A percentile compares a stretch with the other conserved stretches of the same genome.
phyloP scores from a whole-genome alignment of 2,888 invertebrate genomes.

The Lycia hirtaria region DNA sequence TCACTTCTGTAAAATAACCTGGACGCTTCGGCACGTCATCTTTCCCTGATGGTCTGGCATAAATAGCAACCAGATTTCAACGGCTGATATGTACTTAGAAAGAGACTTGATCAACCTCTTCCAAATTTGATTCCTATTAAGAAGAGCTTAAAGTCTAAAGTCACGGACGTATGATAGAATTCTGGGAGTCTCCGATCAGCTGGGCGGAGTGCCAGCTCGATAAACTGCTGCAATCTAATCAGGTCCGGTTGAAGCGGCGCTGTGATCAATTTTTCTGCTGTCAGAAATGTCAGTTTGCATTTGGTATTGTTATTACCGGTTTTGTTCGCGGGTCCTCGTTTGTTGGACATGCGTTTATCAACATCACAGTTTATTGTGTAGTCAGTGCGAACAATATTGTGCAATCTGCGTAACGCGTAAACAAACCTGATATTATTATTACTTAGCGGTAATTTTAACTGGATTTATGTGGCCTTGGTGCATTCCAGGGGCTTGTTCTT shows the following conservation, averaged over 20 bases:
- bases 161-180: background rate
- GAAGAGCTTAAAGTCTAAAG: background rate
- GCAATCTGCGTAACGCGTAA: conserved; percentile 21
- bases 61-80: conserved; percentile 1
- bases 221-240: no score
- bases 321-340: no score
- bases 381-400: background rate
- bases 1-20: conserved; percentile 8
- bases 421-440: conserved; percentile 23
- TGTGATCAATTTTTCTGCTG: no score
- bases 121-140: background rate
- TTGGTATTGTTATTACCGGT: no score
- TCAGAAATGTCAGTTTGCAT: no score
- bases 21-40: conserved; percentile 4
- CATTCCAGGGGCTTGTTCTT: background rate
- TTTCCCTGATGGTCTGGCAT: background rate
- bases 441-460: conserved; percentile 18
- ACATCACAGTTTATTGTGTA: background rate
- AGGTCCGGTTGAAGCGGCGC: no score
- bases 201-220: conserved; percentile 12
- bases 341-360: conserved; percentile 11
- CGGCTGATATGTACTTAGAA: background rate
- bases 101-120: background rate
- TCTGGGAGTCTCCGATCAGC: background rate
- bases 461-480: conserved; percentile 33